Conservation (phyloP, 2,797 vertebrate genomes). For the Hoplostethus atlanticus region DNA sequence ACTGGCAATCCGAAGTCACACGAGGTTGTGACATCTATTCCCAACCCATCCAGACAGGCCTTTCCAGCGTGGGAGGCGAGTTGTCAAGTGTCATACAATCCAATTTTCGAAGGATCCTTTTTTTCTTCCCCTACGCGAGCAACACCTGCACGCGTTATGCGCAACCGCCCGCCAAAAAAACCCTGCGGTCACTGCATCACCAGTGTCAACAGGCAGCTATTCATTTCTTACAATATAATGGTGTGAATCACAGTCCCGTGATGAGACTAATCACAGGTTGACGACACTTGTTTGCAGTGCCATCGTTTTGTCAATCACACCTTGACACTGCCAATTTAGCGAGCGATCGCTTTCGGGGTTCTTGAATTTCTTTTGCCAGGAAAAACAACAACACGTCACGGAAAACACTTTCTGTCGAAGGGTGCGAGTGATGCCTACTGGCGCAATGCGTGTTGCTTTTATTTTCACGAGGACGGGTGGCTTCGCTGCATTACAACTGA, state of each 20-base stretch:
- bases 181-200: not conserved
- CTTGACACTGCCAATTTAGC: slow-evolving; percentile 40
- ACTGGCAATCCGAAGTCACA: not conserved
- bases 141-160: slow-evolving; percentile 32
- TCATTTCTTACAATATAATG: slow-evolving; percentile 61
- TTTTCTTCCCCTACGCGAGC: not conserved
- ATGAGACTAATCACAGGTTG: slow-evolving; percentile 67
- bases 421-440: no score
- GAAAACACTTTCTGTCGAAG: no score
- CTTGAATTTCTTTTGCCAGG: slow-evolving; percentile 47
- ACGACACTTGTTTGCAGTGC: slow-evolving; percentile 57
- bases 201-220: slow-evolving; percentile 48
- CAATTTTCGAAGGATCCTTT: slow-evolving; percentile 25
- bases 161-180: no score
- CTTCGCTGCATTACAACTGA: not conserved
- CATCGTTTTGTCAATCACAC: slow-evolving; percentile 67
- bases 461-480: not conserved
- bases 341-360: slow-evolving; percentile 33
- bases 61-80: slow-evolving; percentile 17
- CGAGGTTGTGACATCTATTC: not conserved
- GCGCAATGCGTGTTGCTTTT: no score
- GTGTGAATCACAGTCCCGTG: slow-evolving; percentile 68
- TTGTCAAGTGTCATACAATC: slow-evolving; percentile 31
- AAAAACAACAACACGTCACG: not conserved
- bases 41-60: not conserved